Percentiles rank a stretch among this genome's conserved stretches.
These are phyloP conservation scores for Notoglanidium macrostoma DNA, from an alignment of 2,797 vertebrate genomes.

Conservation along the genomic window DNA sequence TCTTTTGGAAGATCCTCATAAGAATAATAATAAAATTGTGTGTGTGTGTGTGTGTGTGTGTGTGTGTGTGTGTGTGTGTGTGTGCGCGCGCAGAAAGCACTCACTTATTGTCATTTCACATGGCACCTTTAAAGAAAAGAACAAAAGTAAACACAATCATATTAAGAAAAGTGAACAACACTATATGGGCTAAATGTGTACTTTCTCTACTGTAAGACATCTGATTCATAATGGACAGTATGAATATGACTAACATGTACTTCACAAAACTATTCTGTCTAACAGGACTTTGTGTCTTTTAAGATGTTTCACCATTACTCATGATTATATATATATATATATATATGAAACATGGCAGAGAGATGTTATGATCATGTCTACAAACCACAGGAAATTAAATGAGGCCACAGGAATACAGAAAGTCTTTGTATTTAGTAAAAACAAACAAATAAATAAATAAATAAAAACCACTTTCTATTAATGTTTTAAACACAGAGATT, in stretches of 20 bases:
- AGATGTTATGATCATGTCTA: background rate
- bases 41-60: background rate
- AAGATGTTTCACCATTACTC: background rate
- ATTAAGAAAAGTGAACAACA: background rate
- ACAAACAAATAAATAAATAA: background rate
- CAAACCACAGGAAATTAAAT: background rate
- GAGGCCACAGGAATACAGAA: background rate
- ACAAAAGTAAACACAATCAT: background rate
- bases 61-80: slow-evolving; percentile 8
- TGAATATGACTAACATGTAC: background rate
- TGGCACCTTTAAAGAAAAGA: slow-evolving; percentile 57
- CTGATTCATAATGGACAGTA: background rate
- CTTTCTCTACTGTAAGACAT: background rate
- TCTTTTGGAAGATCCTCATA: background rate
- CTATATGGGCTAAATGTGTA: background rate
- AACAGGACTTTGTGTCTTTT: background rate
- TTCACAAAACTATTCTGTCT: background rate
- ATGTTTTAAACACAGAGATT: background rate
- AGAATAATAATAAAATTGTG: background rate
- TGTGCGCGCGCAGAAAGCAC: slow-evolving; percentile 44
- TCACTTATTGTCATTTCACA: slow-evolving; percentile 62
- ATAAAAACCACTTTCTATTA: background rate
- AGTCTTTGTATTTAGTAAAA: background rate
- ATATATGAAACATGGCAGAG: background rate
- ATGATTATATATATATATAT: background rate